Evolutionary conservation across 2,113 vertebrate species (phyloP), one percentile per base, ranked within the genome.

Genomic region (Apodemus sylvaticus): DNA sequence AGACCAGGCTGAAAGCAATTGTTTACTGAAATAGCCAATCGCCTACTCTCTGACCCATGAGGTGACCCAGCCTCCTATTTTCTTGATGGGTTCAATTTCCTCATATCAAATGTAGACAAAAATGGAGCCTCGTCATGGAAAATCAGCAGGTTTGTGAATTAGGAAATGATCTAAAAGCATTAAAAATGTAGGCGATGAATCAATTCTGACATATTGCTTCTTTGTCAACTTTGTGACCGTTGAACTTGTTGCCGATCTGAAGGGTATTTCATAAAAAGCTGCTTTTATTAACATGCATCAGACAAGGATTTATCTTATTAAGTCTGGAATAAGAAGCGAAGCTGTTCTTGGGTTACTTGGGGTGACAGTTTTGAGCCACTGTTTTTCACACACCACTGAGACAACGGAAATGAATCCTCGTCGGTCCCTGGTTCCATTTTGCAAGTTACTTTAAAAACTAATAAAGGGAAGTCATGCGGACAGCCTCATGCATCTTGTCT

Each of bases 391-490:
- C 17, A 71, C 2, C 3, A 39, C 42, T 3, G 78, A 93, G 91
- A 85, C 29, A 42, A 91, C 12, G 17, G 31, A 55, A 79, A 88
- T 94, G 55, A 79, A 76, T 76, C 29, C 7, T 91, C 86, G 17
- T 58, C 60, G 85, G 16, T 51, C 70, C 34, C 14, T 17, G 51
- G 60, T 34, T 60, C 85, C 68, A 10, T 82, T 86, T 77, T 96
- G 51, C 91, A 91, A 97, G 93, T 95, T 64, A 64, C 39, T 62
- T 95, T 78, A 82, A 66, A 94, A 96, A 94, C 79, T 64, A 82
- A 95, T 74, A 24, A 64, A 77, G 42, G 39, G 71, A 34, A 77
- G 78, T 68, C 10, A 0, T 36, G 82, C 10, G 19, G 95, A 68
- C 58, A 45, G 51, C 45, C 24, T 66, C 55, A 3, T 36, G 78